A percentile compares a stretch with the other conserved stretches of the same genome.
Evolutionary conservation across 2,797 vertebrate genomes (phyloP).

Genomic region (Danio jaintianensis): DNA sequence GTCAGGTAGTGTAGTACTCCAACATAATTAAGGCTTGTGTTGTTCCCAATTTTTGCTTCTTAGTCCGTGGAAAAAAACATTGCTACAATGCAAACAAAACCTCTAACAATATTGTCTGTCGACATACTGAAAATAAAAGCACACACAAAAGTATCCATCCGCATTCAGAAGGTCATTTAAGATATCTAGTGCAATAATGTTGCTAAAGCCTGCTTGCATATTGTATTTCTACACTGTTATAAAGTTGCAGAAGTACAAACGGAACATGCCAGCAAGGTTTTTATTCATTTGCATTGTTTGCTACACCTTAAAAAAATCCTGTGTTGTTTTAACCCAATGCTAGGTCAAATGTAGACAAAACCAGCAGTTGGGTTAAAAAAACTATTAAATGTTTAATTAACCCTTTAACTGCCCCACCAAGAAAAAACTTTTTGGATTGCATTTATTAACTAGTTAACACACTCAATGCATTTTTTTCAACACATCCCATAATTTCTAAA

Average conservation of each 20-base stretch:
- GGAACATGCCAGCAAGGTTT: not conserved
- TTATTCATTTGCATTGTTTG: not conserved
- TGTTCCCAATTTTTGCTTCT: not conserved
- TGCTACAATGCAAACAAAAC: not conserved
- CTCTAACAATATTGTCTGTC: not conserved
- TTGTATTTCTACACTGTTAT: conserved; percentile 15
- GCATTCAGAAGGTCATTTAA: not conserved
- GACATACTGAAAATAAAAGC: not conserved
- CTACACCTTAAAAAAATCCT: not conserved
- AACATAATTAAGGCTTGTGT: too few species aligned
- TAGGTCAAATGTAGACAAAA: too few species aligned
- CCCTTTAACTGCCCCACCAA: too few species aligned
- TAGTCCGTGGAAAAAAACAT: not conserved
- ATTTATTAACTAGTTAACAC: too few species aligned
- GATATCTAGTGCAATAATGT: not conserved
- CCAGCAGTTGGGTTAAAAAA: too few species aligned
- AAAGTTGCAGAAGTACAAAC: not conserved
- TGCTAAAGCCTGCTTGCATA: not conserved
- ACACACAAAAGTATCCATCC: not conserved
- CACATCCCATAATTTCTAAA: too few species aligned
- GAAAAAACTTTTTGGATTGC: too few species aligned
- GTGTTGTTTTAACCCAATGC: too few species aligned
- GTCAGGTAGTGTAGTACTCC: not conserved
- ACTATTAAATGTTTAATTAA: too few species aligned
- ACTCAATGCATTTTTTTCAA: too few species aligned